Evolutionary conservation across 2,797 vertebrate genomes (phyloP), one percentile per base, ranked within the genome.

Genomic region (Caiman crocodilus): DNA sequence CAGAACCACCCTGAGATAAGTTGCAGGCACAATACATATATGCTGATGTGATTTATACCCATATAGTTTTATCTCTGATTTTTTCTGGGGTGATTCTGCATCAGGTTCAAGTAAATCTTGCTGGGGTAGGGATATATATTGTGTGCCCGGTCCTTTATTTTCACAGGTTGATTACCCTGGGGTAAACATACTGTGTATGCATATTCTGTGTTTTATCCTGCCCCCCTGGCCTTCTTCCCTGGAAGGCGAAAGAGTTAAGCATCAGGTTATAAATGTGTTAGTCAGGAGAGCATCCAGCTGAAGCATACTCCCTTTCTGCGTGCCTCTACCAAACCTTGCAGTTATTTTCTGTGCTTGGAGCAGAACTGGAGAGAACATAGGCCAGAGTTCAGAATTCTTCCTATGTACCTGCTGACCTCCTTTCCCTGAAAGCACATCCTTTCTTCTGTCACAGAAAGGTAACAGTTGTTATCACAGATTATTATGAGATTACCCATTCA

Each of bases 381-480:
- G 69, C 35, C 35, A 26, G 35, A 10, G 69, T 26, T 15, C 15
- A 73, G 21, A 50, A 11, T 42, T 30, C 21, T 32, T 35, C 35
- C 32, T 71, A 13, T 71, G 18, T 60, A 56, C 18, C n/a, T 57
- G 23, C 69, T 73, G 13, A 23, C 23, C 35, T 73, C 32, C 14
- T 73, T 7, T 50, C 69, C 69, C 21, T 50, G 75, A 56, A 78
- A 28, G 7, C 21, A 64, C 20, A 59, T 23, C 55, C 55, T 30
- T 65, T 63, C 14, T 58, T 82, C 50, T 73, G 83, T 58, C 35
- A 74, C 32, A 65, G 82, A 67, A 90, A 90, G 64, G 58, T 59
- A 82, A 65, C 75, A 74, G 59, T 60, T 87, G 42, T 78, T 78
- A 87, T 87, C 82, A 64, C n/a, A 87, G 84, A 78, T 55, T 91